phyloP scores from a whole-genome alignment of 2,888 invertebrate genomes.

The Trichacis sp. region DNA sequence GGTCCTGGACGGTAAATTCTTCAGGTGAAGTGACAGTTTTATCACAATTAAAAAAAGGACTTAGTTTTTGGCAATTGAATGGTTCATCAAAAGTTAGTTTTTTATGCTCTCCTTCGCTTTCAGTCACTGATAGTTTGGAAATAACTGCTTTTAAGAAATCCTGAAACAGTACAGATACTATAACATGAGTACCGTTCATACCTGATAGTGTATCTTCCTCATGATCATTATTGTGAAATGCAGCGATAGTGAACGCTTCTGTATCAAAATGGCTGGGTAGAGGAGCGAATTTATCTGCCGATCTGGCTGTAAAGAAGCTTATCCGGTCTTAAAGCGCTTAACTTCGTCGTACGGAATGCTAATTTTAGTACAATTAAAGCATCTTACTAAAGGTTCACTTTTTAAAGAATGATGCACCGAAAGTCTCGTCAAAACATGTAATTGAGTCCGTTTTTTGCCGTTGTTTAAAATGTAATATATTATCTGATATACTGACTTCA shows the following conservation, averaged over 20 bases:
- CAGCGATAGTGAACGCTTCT: slow-evolving; percentile 2
- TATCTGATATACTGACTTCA: slow-evolving; percentile 28
- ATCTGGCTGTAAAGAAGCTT: slow-evolving; percentile 19
- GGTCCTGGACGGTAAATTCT: no score
- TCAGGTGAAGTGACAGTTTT: no score
- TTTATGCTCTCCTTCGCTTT: neutral
- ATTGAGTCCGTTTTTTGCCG: slow-evolving; percentile 1
- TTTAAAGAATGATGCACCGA: no score
- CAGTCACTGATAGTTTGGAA: neutral
- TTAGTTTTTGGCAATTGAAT: neutral
- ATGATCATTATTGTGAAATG: slow-evolving; percentile 15
- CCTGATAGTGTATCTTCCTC: slow-evolving; percentile 9
- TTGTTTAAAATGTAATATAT: slow-evolving; percentile 28
- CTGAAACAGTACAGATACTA: neutral
- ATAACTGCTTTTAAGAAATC: no score
- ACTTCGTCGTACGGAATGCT: slow-evolving; percentile 23
- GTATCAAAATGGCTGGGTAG: slow-evolving; percentile 9
- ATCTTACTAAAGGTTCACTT: no score
- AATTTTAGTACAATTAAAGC: no score
- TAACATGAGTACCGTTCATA: slow-evolving; percentile 6
- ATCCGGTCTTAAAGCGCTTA: slow-evolving; percentile 11
- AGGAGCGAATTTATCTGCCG: slow-evolving; percentile 2
- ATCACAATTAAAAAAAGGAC: neutral
- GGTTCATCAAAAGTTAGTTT: neutral
- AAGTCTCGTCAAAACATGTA: no score